Base-by-base conservation (phyloP, 1,140 invertebrate species). In the Popillia japonica region DNA sequence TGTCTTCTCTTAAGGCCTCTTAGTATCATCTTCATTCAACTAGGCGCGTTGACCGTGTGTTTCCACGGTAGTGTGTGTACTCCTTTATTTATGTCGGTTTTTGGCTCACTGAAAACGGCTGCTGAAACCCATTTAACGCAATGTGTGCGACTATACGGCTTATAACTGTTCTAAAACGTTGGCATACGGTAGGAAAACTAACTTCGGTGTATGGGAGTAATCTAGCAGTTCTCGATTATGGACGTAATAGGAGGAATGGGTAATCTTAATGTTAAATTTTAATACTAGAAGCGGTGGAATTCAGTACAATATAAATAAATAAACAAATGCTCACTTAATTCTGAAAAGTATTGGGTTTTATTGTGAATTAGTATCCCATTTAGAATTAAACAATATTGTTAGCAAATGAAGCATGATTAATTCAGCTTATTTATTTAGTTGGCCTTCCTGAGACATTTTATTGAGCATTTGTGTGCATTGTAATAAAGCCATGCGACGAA, bases 1-100 rank as follows among this genome's bases (percentile, higher is more conserved):
- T 82, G 81, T 82, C 81, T 80, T 79, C 61, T 68, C 75, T 48
- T 79, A 80, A 81, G 81, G 80, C 81, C 79, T 81, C 61, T 68
- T 73, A 61, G 72, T 44, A 14, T 40, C 72, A 44, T 74, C 72
- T 74, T 74, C 72, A 27, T 74, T 74, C 72, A 74, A n/a, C 72
- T 22, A 34, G n/a, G 17, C 72, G 34, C 34, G 72, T 41, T 74
- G 72, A 74, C 72, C 72, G 72, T 74, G 41, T 74, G 40, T 40
- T 34, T 40, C 41, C 22, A 34, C 64, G 22, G 17, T 68, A 9
- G 20, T 34, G 61, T 68, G 61, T 68, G 22, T 68, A 34, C 27
- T 23, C 3, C 17, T 68, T 68, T 68, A 68, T 68, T 68, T 68
- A 68, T 68, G 11, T 22, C 27, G 27, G 61, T 8, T 68, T 68